Evolutionary conservation across 2,888 invertebrate species (phyloP).

Genomic region (Apomyelois bistriatella): DNA sequence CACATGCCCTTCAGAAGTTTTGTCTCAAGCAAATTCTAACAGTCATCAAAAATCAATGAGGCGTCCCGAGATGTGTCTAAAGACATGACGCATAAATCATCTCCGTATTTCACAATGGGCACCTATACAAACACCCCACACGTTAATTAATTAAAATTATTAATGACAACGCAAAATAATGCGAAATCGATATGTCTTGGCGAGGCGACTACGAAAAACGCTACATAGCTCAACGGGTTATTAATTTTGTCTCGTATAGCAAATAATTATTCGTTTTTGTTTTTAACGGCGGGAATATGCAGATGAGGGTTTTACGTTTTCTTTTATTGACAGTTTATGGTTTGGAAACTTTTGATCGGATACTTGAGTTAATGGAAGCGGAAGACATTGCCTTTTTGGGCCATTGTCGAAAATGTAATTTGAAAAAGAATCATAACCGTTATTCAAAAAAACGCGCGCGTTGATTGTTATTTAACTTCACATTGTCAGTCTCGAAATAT

Average conservation of each 20-base stretch:
- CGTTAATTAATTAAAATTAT: constrained; percentile 74
- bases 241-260: constrained; percentile 38
- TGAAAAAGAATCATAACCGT: background rate
- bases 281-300: constrained; percentile 67
- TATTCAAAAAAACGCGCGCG: background rate
- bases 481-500: background rate
- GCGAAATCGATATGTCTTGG: constrained; percentile 63
- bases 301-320: constrained; percentile 63
- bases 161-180: constrained; percentile 69
- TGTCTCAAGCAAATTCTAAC: constrained; percentile 30
- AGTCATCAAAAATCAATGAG: constrained; percentile 72
- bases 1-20: background rate
- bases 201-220: constrained; percentile 23
- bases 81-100: constrained; percentile 64
- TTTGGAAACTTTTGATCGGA: constrained; percentile 71
- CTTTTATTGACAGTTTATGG: constrained; percentile 77
- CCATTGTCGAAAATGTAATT: constrained; percentile 23
- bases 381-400: constrained; percentile 25
- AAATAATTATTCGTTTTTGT: constrained; percentile 39
- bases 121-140: constrained; percentile 44
- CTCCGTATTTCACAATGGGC: constrained; percentile 53
- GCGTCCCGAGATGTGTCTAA: constrained; percentile 39
- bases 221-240: constrained; percentile 43
- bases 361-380: constrained; percentile 44
- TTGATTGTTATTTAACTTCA: background rate